Conservation (phyloP, 92 coral and sea anemone species). For the Epizoanthus fatuus region DNA sequence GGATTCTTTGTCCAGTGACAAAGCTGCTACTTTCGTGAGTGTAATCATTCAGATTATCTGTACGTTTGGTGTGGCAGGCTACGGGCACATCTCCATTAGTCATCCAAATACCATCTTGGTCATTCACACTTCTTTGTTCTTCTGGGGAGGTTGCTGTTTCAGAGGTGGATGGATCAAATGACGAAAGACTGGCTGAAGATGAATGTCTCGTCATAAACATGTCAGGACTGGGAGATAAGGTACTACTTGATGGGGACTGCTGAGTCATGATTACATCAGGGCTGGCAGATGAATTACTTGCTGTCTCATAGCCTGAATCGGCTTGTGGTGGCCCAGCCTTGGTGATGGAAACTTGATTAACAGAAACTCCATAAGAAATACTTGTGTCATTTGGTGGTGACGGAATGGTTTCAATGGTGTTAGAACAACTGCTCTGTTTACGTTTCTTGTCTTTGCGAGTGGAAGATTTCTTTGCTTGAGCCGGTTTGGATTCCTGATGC, state of each 20-base stretch:
- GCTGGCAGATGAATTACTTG: not conserved
- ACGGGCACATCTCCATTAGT: not conserved
- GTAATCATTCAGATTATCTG: not conserved
- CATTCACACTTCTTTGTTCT: not conserved
- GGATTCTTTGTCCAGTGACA: not conserved
- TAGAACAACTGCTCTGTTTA: not conserved
- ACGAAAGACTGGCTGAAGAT: not conserved
- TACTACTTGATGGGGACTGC: not conserved
- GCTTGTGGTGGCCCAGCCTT: not conserved
- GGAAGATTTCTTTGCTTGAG: not conserved
- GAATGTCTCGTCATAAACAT: not conserved
- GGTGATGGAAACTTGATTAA: slow-evolving; percentile 1
- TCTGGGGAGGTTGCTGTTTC: slow-evolving; percentile 19
- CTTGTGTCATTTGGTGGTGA: not conserved
- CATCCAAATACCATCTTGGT: not conserved
- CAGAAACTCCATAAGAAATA: not conserved
- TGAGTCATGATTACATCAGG: not conserved
- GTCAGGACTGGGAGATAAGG: slow-evolving; percentile 23
- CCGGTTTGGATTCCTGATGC: slow-evolving; percentile 9
- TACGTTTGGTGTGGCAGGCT: not conserved
- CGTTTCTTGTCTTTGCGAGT: slow-evolving; percentile 23
- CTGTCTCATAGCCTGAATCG: not conserved
- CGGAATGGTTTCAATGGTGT: too few species aligned
- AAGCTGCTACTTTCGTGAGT: not conserved
- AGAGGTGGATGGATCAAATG: not conserved